Base-by-base conservation (phyloP, 2,888 invertebrate genomes). In the Taenaris catops region DNA sequence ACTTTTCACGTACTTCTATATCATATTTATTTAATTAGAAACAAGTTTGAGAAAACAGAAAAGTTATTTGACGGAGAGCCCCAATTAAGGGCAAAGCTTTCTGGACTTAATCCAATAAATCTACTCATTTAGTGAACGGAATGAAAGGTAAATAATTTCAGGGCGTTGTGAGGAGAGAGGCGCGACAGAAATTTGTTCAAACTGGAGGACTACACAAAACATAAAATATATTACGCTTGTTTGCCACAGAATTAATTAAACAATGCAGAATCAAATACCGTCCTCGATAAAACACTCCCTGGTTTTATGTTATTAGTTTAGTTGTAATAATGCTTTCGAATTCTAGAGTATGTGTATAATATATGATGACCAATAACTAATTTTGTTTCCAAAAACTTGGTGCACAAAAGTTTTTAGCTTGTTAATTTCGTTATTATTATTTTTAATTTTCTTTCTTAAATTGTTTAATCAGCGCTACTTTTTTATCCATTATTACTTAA, bases 101-200 rank as follows among this genome's bases (percentile, higher is more conserved):
- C 72, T 81, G 76, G 73, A 78, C 76, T 74, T 83, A 83, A 84
- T 84, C 81, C 80, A 81, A 83, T 84, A 81, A 84, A 81, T 69
- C 81, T 79, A 79, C 83, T 79, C 80, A 76, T 80, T 84, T 80
- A 80, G 74, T 73, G 73, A 75, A 66, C 70, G 65, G 66, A 80
- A 83, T 73, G 72, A 73, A 80, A 79, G 75, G 79, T 83, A 81
- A 81, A 80, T 81, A 76, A 80, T 81, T 78, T 81, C 71, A 72
- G 65, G 70, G 59, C 59, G 59, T 54, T 44, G 53, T 44, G 51
- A 51, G 61, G 57, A 54, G 59, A 43, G 63, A 59, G 61, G 54
- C 51, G 55, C 56, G 53, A 58, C 67, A 57, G 55, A 62, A 59
- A 64, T 63, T 58, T 62, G 59, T 65, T 65, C 51, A 36, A 51